Conservation (phyloP, 2,888 invertebrate species). For the Coleophora flavipennella region DNA sequence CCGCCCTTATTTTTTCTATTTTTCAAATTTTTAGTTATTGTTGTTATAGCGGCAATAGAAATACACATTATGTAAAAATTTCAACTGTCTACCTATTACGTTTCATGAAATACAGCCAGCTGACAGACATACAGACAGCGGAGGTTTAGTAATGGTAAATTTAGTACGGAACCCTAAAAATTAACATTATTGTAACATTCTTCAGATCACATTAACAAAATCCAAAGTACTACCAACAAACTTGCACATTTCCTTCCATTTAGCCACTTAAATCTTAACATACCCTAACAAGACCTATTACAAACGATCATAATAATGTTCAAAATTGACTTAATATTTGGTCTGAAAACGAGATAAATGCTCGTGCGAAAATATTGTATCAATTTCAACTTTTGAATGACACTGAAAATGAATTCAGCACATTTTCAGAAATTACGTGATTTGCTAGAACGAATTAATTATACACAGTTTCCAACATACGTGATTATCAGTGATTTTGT, state of each 20-base stretch:
- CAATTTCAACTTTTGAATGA: conserved; percentile 2
- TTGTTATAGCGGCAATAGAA: too few species aligned
- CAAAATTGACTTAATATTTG: conserved; percentile 67
- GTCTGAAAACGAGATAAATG: conserved; percentile 45
- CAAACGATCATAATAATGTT: conserved; percentile 41
- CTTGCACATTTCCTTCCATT: conserved; percentile 39
- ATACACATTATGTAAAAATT: too few species aligned
- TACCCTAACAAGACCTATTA: conserved; percentile 49
- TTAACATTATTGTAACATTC: conserved; percentile 13
- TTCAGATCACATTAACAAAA: conserved; percentile 72
- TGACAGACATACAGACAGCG: too few species aligned
- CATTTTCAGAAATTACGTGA: too few species aligned
- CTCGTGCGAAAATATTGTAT: conserved; percentile 24
- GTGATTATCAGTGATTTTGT: not conserved
- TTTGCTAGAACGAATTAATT: too few species aligned
- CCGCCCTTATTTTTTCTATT: too few species aligned
- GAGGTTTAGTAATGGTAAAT: conserved; percentile 11
- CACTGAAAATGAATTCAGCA: too few species aligned
- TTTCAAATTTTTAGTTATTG: too few species aligned
- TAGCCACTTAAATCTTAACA: conserved; percentile 48
- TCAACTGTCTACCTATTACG: too few species aligned
- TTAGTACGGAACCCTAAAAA: conserved; percentile 5
- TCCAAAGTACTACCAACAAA: conserved; percentile 46
- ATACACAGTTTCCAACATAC: not conserved
- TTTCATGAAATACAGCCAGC: too few species aligned